Base-by-base conservation (phyloP, 2,797 vertebrate genomes). In the Lithobates pipiens region DNA sequence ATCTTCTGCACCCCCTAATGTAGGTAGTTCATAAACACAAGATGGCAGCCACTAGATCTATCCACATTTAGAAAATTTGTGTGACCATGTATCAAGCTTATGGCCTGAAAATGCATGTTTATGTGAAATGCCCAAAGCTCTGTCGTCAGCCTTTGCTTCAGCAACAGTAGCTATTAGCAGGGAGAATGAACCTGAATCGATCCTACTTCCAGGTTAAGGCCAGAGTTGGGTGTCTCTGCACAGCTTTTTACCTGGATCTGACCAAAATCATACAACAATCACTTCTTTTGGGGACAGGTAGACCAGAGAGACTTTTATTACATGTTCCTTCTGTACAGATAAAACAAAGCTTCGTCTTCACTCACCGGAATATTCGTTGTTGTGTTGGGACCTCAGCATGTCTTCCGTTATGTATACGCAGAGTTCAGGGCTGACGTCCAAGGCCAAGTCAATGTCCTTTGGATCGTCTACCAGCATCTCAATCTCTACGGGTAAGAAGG, bases 401-500 rank as follows among this genome's bases (percentile, higher is more conserved):
- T 99, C 98, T 92, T 99, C 98, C 0, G 98, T 99, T 93, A 99
- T 99, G 89, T 98, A 98, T 91, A 99, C 98, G 8, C 97, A 99
- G 92, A 99, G 93, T 79, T 99, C 98, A 0, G 98, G 97, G 90
- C 91, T 96, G 85, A 97, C 93, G 67, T 98, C 97, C 92, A 97
- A 90, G n/a, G 93, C 91, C 76, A 97, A 94, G 89, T 98, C 97
- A 76, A 99, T 96, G 90, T 98, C 97, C 92, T 96, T 96, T 50
- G 98, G 98, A 90, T 99, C 98, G 57, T 99, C 98, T 63, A 99
- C 98, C 91, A 99, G 90, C 98, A 99, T 99, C 93, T 99, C 98
- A 0, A 99, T 98, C 91, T 99, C 98, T 99, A 91, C 77, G 4
- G 27, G 10, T 13, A 21, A 27, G 2, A 61, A 23, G 2, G 21